Percentiles rank a stretch among this genome's conserved stretches.
These are phyloP conservation scores for Nephrocerus scutellatus DNA, from an alignment of 2,888 invertebrate genomes.

Conservation along the genomic window DNA sequence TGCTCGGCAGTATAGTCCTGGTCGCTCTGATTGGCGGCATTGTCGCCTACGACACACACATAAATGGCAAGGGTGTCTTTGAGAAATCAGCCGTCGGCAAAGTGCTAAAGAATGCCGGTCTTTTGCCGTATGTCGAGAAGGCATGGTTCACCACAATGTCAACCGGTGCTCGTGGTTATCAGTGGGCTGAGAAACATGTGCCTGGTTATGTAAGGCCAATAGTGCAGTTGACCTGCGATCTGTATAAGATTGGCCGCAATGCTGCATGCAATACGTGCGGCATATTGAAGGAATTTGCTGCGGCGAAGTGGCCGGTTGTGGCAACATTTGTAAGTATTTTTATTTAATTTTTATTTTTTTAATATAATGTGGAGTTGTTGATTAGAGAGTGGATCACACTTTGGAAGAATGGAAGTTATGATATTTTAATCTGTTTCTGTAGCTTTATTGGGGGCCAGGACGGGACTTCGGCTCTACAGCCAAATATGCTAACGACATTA, in stretches of 20 bases:
- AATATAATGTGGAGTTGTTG: background rate
- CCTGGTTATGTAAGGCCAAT: conserved; percentile 64
- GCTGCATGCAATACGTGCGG: conserved; percentile 48
- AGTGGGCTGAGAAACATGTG: conserved; percentile 60
- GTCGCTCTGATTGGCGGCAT: conserved; percentile 55
- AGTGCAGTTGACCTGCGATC: conserved; percentile 54
- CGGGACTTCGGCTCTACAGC: no score
- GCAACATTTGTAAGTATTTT: conserved; percentile 50
- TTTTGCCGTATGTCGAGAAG: conserved; percentile 57
- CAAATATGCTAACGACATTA: no score
- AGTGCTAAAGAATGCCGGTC: conserved; percentile 58
- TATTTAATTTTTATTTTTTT: background rate
- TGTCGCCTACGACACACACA: conserved; percentile 59
- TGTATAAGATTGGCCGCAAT: conserved; percentile 53
- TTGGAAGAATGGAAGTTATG: background rate
- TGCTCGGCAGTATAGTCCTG: conserved; percentile 57
- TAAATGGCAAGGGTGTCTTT: conserved; percentile 60
- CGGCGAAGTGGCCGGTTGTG: conserved; percentile 52
- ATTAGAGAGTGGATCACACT: no score
- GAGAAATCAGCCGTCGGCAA: conserved; percentile 62
- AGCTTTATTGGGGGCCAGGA: no score
- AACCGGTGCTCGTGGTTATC: conserved; percentile 57
- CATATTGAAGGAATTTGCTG: conserved; percentile 50
- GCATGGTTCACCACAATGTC: conserved; percentile 57
- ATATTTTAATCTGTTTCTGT: no score